Base-by-base conservation (phyloP, 1,140 invertebrate species). In the Calliphora vicina region DNA sequence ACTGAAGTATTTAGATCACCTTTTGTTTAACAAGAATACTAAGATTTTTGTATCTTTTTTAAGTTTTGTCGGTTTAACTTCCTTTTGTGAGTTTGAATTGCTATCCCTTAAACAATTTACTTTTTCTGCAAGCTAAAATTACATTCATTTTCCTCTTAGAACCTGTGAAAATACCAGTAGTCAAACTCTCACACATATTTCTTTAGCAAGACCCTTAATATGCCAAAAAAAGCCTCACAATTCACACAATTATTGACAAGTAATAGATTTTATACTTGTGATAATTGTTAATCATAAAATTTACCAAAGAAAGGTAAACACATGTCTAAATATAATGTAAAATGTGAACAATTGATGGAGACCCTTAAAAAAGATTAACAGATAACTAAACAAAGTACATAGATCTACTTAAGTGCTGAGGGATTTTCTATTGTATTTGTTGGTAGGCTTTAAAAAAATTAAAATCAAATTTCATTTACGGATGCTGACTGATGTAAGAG, bases 111-210 rank as follows among this genome's bases (percentile, higher is more conserved):
- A n/a, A n/a, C n/a, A n/a, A n/a, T n/a, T n/a, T n/a, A n/a, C n/a
- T n/a, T 35, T 35, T 35, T 35, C 29, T 35, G 2, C 8, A 35
- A 35, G 8, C 29, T n/a, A 35, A 4, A 35, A 35, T 35, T 35
- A 35, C n/a, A n/a, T n/a, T 35, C 29, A 35, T 35, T 8, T 35
- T 35, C 29, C 29, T 35, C 8, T 35, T 35, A 67, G 2, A 67
- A 67, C 61, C 61, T 67, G 61, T 67, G 61, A 67, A 67, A 67
- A 8, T 23, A 67, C 61, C 61, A 67, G 61, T 67, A 67, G 50
- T n/a, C 50, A n/a, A 13, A 61, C 12, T 61, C 50, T 61, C 50
- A 61, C 50, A 61, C 50, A 17, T n/a, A n/a, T 61, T 61, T n/a
- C 50, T 61, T 61, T 17, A 61, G 61, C 10, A 50, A 50, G 8